phyloP scores from a whole-genome alignment of 1,140 invertebrate species.

The Bilobella aurantiaca region DNA sequence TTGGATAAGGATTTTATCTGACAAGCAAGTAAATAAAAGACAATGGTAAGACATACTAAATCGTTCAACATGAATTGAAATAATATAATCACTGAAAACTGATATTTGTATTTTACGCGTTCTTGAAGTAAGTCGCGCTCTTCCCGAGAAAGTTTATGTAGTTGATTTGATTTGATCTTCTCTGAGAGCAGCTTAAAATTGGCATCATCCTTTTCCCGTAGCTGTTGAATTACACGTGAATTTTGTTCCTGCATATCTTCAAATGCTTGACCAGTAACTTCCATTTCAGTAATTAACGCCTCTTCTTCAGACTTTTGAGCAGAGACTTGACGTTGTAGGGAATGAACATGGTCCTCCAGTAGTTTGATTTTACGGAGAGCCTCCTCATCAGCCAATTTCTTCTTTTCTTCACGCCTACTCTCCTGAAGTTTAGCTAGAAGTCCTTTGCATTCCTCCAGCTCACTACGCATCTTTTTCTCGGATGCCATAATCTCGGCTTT shows the following conservation, averaged over 20 bases:
- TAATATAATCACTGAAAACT: too few species aligned
- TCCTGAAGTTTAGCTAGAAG: conserved; percentile 77
- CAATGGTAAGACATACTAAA: not conserved
- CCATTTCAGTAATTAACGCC: conserved; percentile 94
- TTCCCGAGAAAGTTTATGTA: conserved; percentile 85
- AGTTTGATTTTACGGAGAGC: conserved; percentile 88
- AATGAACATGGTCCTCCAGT: conserved; percentile 68
- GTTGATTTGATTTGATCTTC: conserved; percentile 89
- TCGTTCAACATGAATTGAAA: too few species aligned
- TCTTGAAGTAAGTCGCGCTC: conserved; percentile 85
- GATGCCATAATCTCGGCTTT: conserved; percentile 93
- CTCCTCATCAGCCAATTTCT: conserved; percentile 89
- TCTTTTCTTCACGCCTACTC: conserved; percentile 78
- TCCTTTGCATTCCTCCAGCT: conserved; percentile 77
- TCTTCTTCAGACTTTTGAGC: conserved; percentile 72
- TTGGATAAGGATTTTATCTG: conserved; percentile 68
- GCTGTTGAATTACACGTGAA: conserved; percentile 84
- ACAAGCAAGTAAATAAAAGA: conserved; percentile 7
- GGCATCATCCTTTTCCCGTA: conserved; percentile 95
- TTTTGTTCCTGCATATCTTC: conserved; percentile 99
- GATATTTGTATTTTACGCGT: conserved; percentile 54
- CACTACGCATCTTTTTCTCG: conserved; percentile 77
- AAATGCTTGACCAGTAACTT: conserved; percentile 96
- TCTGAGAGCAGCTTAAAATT: conserved; percentile 99
- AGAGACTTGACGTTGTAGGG: conserved; percentile 47